Evolutionary conservation across 1,140 invertebrate genomes (phyloP).

Genomic region (Cephus cinctus): DNA sequence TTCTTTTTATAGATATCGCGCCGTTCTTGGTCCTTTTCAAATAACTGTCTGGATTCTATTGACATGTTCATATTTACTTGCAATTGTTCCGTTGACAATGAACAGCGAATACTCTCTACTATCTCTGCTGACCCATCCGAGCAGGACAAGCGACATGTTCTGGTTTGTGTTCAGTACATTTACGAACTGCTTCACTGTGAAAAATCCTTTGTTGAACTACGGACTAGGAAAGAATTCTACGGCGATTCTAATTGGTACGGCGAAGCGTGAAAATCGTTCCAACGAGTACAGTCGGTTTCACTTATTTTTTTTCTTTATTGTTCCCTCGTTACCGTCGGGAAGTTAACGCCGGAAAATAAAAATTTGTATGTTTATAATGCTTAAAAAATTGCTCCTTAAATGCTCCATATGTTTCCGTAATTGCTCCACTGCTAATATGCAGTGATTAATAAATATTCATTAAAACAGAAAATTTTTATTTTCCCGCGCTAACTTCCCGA

Average conservation of each 20-base stretch:
- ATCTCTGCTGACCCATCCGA: constrained; percentile 64
- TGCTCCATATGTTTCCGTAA: too few relatives aligned
- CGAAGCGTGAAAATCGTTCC: too few relatives aligned
- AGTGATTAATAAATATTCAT: too few relatives aligned
- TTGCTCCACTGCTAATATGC: too few relatives aligned
- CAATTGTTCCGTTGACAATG: constrained; percentile 68
- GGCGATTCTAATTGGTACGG: constrained; percentile 66
- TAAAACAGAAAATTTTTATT: too few relatives aligned
- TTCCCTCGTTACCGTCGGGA: too few relatives aligned
- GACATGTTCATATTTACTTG: constrained; percentile 68
- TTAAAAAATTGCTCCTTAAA: too few relatives aligned
- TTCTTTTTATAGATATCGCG: constrained; percentile 62
- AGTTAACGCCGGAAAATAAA: too few relatives aligned
- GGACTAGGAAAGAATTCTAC: constrained; percentile 68
- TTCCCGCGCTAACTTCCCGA: too few relatives aligned
- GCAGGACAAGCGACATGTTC: constrained; percentile 73
- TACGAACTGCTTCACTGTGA: constrained; percentile 75
- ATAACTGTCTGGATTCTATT: constrained; percentile 74
- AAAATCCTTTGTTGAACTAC: constrained; percentile 66
- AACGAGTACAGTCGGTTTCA: too few relatives aligned
- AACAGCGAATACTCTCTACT: constrained; percentile 66
- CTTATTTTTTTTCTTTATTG: too few relatives aligned
- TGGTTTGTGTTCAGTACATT: constrained; percentile 81
- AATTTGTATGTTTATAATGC: too few relatives aligned
- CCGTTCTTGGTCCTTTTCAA: constrained; percentile 78